Conservation (phyloP, 2,797 vertebrate species). For the Clarias platycephalus region DNA sequence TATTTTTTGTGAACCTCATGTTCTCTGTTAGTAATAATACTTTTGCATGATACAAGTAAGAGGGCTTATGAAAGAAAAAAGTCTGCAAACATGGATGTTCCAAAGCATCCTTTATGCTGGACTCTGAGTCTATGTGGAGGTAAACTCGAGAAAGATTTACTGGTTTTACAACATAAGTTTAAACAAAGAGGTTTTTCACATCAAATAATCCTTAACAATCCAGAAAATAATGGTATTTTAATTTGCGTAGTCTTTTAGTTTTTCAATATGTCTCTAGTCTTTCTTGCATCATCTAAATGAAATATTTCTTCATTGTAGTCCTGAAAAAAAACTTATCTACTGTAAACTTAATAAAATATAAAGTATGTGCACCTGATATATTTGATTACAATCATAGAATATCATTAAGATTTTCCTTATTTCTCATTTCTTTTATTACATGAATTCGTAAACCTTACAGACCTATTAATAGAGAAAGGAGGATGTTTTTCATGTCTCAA, state of each 20-base stretch:
- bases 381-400: slow-evolving; percentile 13
- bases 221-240: background rate
- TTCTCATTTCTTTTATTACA: background rate
- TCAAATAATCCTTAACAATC: background rate
- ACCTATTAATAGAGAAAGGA: background rate
- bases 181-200: background rate
- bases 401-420: background rate
- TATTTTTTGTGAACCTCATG: background rate
- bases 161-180: background rate
- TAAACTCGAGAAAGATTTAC: background rate
- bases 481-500: background rate
- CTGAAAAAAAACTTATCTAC: background rate
- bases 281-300: background rate
- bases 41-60: background rate
- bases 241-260: background rate
- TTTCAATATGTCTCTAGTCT: slow-evolving; percentile 4
- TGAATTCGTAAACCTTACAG: background rate
- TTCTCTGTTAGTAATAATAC: background rate
- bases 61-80: background rate
- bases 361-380: background rate
- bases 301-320: background rate
- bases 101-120: background rate
- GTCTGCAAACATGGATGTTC: background rate
- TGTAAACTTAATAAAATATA: background rate
- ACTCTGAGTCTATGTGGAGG: background rate